phyloP scores from a whole-genome alignment of 2,797 vertebrate species.

The Helicolenus hilgendorfi region DNA sequence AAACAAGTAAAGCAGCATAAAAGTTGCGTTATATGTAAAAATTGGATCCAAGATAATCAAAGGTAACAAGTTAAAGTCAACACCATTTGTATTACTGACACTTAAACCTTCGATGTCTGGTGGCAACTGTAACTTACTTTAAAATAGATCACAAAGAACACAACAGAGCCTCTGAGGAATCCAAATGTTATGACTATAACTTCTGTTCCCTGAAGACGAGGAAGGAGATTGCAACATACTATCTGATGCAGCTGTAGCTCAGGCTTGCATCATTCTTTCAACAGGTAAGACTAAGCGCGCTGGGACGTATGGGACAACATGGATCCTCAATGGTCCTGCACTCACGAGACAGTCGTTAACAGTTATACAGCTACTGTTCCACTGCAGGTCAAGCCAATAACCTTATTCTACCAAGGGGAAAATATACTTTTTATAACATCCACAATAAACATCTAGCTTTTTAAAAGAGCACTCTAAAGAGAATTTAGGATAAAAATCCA shows the following conservation, averaged over 20 bases:
- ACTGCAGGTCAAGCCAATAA: constrained; percentile 16
- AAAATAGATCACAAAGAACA: constrained; percentile 22
- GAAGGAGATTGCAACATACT: constrained; percentile 59
- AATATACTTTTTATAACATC: background rate
- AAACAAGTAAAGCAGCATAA: background rate
- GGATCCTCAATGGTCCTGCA: constrained; percentile 41
- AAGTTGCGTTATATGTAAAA: background rate
- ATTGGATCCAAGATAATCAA: background rate
- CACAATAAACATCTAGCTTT: background rate
- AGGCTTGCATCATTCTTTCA: constrained; percentile 86
- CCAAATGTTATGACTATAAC: constrained; percentile 47
- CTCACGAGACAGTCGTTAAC: constrained; percentile 44
- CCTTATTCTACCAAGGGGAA: background rate
- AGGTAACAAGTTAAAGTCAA: background rate
- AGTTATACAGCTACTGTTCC: background rate
- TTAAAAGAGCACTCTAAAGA: background rate
- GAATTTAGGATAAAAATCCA: background rate
- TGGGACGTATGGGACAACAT: constrained; percentile 52
- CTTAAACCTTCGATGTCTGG: background rate
- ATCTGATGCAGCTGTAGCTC: constrained; percentile 26
- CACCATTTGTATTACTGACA: background rate
- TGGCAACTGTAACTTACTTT: background rate
- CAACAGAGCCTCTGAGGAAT: constrained; percentile 46
- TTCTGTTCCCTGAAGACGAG: constrained; percentile 43
- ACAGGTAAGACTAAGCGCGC: constrained; percentile 59